Percentiles rank a stretch among this genome's conserved stretches.
These are phyloP conservation scores for Gambusia affinis DNA, from an alignment of 2,113 vertebrate genomes.

Conservation along the genomic window DNA sequence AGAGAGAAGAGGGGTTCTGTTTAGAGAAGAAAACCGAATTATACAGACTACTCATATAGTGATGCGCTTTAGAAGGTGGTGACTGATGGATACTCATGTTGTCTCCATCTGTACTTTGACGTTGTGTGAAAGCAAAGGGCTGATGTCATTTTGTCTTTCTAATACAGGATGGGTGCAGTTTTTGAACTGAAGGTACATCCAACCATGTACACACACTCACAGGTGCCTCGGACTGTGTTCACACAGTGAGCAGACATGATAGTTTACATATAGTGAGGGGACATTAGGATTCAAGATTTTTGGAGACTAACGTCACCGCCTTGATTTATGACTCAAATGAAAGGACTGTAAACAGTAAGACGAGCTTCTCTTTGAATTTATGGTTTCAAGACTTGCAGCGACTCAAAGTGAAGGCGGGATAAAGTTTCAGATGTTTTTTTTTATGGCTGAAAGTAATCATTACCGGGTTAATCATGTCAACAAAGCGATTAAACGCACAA, in stretches of 20 bases:
- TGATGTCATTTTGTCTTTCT: constrained; percentile 34
- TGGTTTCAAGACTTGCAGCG: not conserved
- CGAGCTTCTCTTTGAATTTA: not conserved
- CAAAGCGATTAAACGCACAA: too few species aligned
- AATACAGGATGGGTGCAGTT: constrained; percentile 5
- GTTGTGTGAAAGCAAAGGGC: constrained; percentile 26
- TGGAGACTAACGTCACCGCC: not conserved
- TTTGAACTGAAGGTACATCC: not conserved
- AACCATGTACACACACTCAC: constrained; percentile 20
- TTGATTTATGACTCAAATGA: not conserved
- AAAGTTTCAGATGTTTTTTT: not conserved
- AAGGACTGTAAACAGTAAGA: not conserved
- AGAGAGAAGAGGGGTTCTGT: constrained; percentile 29
- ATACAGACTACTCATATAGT: constrained; percentile 32
- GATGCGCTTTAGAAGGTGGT: constrained; percentile 34
- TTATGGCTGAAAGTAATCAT: too few species aligned
- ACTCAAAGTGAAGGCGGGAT: not conserved
- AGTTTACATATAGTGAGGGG: too few species aligned
- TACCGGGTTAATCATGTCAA: too few species aligned
- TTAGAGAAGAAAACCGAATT: constrained; percentile 21
- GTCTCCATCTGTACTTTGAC: constrained; percentile 67
- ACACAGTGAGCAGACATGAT: constrained; percentile 15
- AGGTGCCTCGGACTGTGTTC: constrained; percentile 47
- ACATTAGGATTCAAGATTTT: not conserved
- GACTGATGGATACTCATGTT: constrained; percentile 47